Conservation (phyloP, 1,140 invertebrate species). For the Phenacoccus solenopsis region DNA sequence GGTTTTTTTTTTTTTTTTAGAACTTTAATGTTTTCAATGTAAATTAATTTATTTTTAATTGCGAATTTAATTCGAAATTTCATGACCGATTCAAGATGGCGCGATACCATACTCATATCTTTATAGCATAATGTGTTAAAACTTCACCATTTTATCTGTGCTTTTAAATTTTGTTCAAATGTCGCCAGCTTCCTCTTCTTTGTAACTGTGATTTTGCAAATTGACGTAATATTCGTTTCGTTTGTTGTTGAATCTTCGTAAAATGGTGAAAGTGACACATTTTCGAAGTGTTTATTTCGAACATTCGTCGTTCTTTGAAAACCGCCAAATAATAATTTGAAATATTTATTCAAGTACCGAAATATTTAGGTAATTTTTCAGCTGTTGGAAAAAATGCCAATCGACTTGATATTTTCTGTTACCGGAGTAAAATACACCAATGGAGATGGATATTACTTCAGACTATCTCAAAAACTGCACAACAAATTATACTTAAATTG, state of each 20-base stretch:
- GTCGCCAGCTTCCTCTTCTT: too few relatives aligned
- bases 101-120: too few relatives aligned
- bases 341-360: neutral
- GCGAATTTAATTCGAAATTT: too few relatives aligned
- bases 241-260: neutral
- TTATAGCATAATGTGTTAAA: too few relatives aligned
- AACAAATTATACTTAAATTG: constrained; percentile 2
- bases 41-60: too few relatives aligned
- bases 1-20: too few relatives aligned
- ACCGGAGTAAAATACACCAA: neutral
- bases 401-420: neutral
- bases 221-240: neutral
- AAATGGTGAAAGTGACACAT: neutral
- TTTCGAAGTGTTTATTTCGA: neutral
- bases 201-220: too few relatives aligned
- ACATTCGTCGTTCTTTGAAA: neutral
- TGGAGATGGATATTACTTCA: constrained; percentile 1
- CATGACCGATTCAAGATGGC: too few relatives aligned
- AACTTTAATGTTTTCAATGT: too few relatives aligned
- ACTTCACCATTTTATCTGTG: too few relatives aligned
- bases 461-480: neutral
- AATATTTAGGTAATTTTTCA: neutral
- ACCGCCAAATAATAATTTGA: neutral
- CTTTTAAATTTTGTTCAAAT: too few relatives aligned
- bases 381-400: neutral